phyloP scores from a whole-genome alignment of 2,797 vertebrate species.

The Neosilurus hyrtlii region DNA sequence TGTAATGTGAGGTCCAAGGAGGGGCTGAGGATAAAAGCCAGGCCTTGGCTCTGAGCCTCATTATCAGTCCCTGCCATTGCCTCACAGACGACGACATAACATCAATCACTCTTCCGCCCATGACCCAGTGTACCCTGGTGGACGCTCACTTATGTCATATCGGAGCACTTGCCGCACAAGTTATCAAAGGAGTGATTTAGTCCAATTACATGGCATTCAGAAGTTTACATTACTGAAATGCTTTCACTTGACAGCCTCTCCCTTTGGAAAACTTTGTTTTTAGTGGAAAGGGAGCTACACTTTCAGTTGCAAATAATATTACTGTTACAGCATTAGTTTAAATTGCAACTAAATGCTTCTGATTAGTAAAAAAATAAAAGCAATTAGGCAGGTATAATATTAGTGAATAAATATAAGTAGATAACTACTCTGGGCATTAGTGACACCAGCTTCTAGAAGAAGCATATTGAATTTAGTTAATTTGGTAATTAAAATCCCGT shows the following conservation, averaged over 20 bases:
- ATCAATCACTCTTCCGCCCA: slow-evolving; percentile 52
- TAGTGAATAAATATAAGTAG: background rate
- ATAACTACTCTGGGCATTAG: background rate
- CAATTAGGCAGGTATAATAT: background rate
- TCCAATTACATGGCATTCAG: slow-evolving; percentile 55
- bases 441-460: background rate
- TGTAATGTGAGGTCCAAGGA: slow-evolving; percentile 24
- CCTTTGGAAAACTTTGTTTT: slow-evolving; percentile 43
- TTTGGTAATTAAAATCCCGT: slow-evolving; percentile 11
- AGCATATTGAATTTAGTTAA: slow-evolving; percentile 1
- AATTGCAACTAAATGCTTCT: slow-evolving; percentile 4
- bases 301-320: slow-evolving; percentile 11
- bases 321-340: background rate
- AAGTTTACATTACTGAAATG: slow-evolving; percentile 59
- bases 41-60: slow-evolving; percentile 15
- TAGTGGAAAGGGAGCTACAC: slow-evolving; percentile 20
- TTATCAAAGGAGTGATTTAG: slow-evolving; percentile 71
- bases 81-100: slow-evolving; percentile 39
- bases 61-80: slow-evolving; percentile 34
- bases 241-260: slow-evolving; percentile 43
- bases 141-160: slow-evolving; percentile 57
- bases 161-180: slow-evolving; percentile 56
- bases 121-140: slow-evolving; percentile 49
- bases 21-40: slow-evolving; percentile 39
- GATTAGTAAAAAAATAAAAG: slow-evolving; percentile 15